Percentiles rank a stretch among this genome's conserved stretches.
phyloP scores from a whole-genome alignment of 2,113 vertebrate species.

The Taxidea taxus region DNA sequence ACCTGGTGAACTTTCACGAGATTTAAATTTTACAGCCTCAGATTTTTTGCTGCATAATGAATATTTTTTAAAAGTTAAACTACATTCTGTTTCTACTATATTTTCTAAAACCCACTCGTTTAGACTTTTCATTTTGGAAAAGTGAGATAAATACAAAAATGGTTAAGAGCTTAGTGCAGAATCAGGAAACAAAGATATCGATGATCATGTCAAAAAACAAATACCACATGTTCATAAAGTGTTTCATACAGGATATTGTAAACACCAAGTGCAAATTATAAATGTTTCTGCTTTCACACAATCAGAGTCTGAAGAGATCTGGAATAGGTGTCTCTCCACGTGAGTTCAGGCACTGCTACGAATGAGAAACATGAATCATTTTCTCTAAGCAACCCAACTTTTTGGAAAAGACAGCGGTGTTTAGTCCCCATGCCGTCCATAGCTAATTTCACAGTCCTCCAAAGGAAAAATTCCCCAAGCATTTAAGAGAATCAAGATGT shows the following conservation, averaged over 20 bases:
- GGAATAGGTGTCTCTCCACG: background rate
- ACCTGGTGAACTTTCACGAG: conserved; percentile 45
- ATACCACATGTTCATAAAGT: background rate
- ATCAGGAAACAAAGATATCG: background rate
- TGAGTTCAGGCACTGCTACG: background rate
- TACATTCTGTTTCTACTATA: conserved; percentile 26
- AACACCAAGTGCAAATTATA: background rate
- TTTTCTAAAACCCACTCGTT: background rate
- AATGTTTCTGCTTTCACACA: background rate
- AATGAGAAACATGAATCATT: background rate
- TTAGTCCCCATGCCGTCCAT: background rate
- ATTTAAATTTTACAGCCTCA: conserved; percentile 54
- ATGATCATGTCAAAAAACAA: background rate
- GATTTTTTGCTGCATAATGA: conserved; percentile 40
- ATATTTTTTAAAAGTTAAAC: background rate
- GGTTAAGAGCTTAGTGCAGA: background rate
- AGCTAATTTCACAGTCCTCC: background rate
- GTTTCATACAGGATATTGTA: background rate
- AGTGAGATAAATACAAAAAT: background rate
- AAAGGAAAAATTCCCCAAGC: background rate
- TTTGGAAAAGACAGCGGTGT: background rate
- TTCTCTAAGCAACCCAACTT: background rate
- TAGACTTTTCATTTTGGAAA: background rate
- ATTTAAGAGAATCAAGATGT: background rate
- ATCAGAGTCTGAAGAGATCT: background rate